These are phyloP conservation scores for Megaceryle torquata DNA, from an alignment of 2,113 vertebrate genomes.

Conservation along the genomic window DNA sequence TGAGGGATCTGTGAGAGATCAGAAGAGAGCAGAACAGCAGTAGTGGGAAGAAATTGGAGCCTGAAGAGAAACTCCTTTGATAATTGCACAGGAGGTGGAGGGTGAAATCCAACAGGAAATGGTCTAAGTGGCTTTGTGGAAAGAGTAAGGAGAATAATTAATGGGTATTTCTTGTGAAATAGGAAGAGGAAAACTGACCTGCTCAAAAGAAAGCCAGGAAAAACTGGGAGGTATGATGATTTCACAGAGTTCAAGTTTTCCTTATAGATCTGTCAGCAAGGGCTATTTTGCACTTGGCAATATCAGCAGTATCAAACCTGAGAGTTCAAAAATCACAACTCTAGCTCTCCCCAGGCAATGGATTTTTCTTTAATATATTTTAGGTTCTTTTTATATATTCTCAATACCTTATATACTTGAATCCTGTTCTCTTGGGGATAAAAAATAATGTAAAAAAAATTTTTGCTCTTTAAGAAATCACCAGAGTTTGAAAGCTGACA, in stretches of 20 bases:
- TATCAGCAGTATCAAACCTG: background rate
- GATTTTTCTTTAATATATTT: background rate
- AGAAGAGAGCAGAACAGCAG: background rate
- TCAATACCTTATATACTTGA: background rate
- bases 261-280: background rate
- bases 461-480: background rate
- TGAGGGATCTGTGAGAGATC: background rate
- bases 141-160: background rate
- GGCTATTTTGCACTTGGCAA: background rate
- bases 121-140: background rate
- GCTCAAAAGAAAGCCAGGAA: background rate
- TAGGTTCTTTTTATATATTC: background rate
- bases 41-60: background rate
- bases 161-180: background rate
- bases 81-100: background rate
- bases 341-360: background rate
- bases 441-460: background rate
- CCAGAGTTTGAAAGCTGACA: background rate
- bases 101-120: constrained; percentile 22
- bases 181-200: background rate
- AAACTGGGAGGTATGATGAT: background rate
- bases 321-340: background rate
- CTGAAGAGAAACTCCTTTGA: background rate
- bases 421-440: background rate
- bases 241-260: constrained; percentile 2